These are phyloP conservation scores for Tachyglossus aculeatus DNA, from an alignment of 2,797 vertebrate species.

Conservation along the genomic window DNA sequence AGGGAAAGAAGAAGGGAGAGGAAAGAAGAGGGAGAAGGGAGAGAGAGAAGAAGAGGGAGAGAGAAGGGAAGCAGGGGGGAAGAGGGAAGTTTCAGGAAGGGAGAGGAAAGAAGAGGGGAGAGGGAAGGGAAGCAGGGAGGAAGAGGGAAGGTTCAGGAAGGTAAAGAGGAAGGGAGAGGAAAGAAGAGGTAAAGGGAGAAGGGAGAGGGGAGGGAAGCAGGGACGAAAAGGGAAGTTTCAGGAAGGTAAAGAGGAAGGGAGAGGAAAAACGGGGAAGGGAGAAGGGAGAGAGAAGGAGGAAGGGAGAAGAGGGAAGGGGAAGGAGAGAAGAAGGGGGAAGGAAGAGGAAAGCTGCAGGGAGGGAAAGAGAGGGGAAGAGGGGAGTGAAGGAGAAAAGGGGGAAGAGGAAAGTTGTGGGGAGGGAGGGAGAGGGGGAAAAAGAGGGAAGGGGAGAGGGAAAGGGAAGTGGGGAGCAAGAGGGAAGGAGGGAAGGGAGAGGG, in stretches of 20 bases:
- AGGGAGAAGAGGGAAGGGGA: not conserved
- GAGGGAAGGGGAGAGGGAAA: not conserved
- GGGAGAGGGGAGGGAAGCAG: no score
- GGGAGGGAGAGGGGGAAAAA: not conserved
- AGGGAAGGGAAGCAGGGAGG: no score
- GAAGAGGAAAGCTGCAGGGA: not conserved
- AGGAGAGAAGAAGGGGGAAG: not conserved
- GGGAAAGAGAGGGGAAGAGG: not conserved
- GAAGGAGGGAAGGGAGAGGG: not conserved
- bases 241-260: no score
- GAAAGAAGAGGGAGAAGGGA: not conserved
- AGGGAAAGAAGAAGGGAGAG: not conserved
- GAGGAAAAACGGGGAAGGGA: not conserved
- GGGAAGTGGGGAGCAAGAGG: not conserved
- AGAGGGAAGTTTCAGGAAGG: not conserved
- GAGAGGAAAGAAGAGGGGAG: no score
- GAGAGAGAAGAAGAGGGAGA: not conserved
- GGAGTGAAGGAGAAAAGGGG: accelerated
- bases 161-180: no score
- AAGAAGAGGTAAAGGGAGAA: no score
- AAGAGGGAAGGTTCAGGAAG: no score
- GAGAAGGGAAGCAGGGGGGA: no score
- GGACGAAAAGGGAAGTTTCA: not conserved
- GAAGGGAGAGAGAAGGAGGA: accelerated
- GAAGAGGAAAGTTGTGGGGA: not conserved